Conservation (phyloP, 1,140 invertebrate genomes). For the Drosophila neocordata region DNA sequence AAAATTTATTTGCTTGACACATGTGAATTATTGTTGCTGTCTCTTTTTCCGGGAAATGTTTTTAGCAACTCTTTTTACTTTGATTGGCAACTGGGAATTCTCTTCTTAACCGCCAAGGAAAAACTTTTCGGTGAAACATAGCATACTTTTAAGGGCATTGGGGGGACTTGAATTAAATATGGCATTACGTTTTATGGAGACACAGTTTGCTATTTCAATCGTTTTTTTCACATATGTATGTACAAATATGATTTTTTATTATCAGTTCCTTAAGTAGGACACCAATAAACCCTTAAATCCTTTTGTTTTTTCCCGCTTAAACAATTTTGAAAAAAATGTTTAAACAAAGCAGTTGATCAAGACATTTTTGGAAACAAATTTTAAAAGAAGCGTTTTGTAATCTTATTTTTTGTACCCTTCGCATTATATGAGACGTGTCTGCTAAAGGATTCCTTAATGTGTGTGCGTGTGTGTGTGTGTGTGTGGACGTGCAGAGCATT, state of each 20-base stretch:
- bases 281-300: too few relatives aligned
- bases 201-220: too few relatives aligned
- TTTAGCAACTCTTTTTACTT: conserved; percentile 7
- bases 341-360: not conserved
- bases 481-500: conserved; percentile 54
- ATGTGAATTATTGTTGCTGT: conserved; percentile 56
- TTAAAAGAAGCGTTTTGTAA: not conserved
- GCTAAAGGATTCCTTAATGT: conserved; percentile 26
- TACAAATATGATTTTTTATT: too few relatives aligned
- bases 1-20: conserved; percentile 65
- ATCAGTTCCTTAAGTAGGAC: too few relatives aligned
- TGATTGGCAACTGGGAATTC: conserved; percentile 13
- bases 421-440: conserved; percentile 22
- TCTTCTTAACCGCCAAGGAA: not conserved
- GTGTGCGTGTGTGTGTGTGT: not conserved
- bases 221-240: too few relatives aligned
- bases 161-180: too few relatives aligned
- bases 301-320: too few relatives aligned
- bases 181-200: too few relatives aligned
- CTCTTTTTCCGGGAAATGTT: not conserved
- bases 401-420: not conserved
- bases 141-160: too few relatives aligned
- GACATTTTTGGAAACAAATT: not conserved
- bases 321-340: too few relatives aligned
- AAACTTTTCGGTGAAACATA: not conserved